Evolutionary conservation across 2,113 vertebrate genomes (phyloP).

Genomic region (Condylura cristata): DNA sequence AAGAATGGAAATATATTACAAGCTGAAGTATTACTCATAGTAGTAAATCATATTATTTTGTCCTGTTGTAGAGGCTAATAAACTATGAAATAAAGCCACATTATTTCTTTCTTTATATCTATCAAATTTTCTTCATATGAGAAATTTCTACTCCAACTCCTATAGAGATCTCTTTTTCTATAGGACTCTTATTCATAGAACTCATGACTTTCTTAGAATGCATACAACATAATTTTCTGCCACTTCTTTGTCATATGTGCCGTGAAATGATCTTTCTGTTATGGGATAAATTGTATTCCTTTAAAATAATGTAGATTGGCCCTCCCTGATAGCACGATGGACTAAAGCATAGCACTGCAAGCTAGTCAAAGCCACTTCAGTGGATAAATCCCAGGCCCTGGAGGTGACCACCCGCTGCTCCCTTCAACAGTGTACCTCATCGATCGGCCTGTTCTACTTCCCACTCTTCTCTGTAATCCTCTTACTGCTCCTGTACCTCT

Average conservation of each 20-base stretch:
- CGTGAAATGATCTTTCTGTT: not conserved
- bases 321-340: too few species aligned
- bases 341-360: too few species aligned
- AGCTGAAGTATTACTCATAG: not conserved
- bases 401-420: too few species aligned
- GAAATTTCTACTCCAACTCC: not conserved
- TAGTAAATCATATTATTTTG: not conserved
- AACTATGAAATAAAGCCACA: not conserved
- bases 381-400: too few species aligned
- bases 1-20: not conserved
- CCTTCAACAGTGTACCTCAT: too few species aligned
- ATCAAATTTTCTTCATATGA: not conserved
- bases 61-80: not conserved
- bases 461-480: too few species aligned
- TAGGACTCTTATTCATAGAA: too few species aligned
- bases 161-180: not conserved
- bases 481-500: too few species aligned
- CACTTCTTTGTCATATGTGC: not conserved
- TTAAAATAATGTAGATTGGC: not conserved
- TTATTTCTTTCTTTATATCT: not conserved
- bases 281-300: not conserved
- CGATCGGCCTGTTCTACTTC: too few species aligned
- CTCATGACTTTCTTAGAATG: too few species aligned
- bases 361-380: too few species aligned
- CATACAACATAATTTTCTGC: not conserved